Conservation (phyloP, 2,113 vertebrate genomes). For the Setophaga petechia region DNA sequence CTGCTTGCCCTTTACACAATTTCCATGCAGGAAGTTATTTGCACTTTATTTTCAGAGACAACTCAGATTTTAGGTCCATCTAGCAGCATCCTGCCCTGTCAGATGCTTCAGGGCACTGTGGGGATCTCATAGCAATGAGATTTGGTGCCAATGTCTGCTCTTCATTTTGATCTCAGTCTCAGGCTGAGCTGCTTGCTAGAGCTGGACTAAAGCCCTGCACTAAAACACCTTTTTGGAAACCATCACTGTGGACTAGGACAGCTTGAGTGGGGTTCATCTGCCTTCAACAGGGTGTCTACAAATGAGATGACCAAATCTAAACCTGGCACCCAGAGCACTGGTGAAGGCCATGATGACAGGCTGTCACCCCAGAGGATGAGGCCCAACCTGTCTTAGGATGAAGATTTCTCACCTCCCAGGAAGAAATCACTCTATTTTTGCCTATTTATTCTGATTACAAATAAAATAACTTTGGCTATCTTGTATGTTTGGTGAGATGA, state of each 20-base stretch:
- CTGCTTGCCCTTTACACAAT: background rate
- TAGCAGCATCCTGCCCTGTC: background rate
- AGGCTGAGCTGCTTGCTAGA: background rate
- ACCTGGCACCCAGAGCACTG: background rate
- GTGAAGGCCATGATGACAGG: background rate
- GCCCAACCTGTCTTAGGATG: background rate
- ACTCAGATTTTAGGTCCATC: background rate
- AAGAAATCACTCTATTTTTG: background rate
- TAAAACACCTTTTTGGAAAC: background rate
- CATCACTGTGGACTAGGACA: background rate
- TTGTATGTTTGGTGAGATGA: background rate
- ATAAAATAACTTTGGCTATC: background rate
- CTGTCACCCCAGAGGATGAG: too few relatives aligned
- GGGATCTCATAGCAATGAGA: background rate
- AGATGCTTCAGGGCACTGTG: background rate
- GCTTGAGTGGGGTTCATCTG: background rate
- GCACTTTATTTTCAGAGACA: background rate
- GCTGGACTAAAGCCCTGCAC: background rate
- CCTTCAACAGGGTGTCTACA: background rate
- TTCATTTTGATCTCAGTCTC: accelerated
- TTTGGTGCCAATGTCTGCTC: background rate
- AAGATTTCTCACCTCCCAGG: background rate
- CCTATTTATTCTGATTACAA: background rate
- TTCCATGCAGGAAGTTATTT: background rate
- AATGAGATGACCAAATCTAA: background rate